Base-by-base conservation (phyloP, 2,113 vertebrate genomes). In the Charina bottae region DNA sequence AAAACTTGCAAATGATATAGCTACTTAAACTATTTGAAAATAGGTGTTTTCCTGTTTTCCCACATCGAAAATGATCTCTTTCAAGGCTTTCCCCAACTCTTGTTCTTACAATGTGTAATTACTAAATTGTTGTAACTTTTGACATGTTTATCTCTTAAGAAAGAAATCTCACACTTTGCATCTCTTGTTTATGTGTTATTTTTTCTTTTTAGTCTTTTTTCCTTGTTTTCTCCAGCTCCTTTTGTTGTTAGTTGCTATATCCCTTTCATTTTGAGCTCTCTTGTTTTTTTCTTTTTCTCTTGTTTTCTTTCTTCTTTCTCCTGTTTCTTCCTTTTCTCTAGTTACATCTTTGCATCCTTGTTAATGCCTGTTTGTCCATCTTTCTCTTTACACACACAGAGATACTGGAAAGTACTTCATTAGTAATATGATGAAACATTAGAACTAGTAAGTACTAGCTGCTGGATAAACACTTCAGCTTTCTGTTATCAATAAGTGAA, bases 401-500 rank as follows among this genome's bases (percentile, higher is more conserved):
- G 94, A 92, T 95, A 90, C 62, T 93, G 89, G 93, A 23, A 33
- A n/a, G 93, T 93, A 96, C 87, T 91, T 94, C 90, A 92, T 42
- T 0, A 0, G 56, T 95, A 96, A 95, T 95, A 91, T 96, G 62
- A 91, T 95, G 93, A 96, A 97, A 97, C 90, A 88, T 92, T 95
- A 55, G 93, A 89, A 92, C 92, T 92, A n/a, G 12, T 6, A 94
- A 90, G 83, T 83, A 90, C 94, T 90, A 84, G 90, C 17, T 87
- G 10, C 55, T 84, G 58, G 88, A 3, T 0, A 8, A 93, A 55
- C 37, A 78, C 33, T 78, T 37, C 33, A 78, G 33, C 68, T 78
- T 78, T 78, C 6, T 78, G 68, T 72, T 28, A 59, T 11, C n/a
- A 60, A 19, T 33, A 88, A 54, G 9, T 68, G 85, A 92, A 10